Evolutionary conservation across 2,113 vertebrate genomes (phyloP), one percentile per base, ranked within the genome.

Genomic region (Clarias batrachus): DNA sequence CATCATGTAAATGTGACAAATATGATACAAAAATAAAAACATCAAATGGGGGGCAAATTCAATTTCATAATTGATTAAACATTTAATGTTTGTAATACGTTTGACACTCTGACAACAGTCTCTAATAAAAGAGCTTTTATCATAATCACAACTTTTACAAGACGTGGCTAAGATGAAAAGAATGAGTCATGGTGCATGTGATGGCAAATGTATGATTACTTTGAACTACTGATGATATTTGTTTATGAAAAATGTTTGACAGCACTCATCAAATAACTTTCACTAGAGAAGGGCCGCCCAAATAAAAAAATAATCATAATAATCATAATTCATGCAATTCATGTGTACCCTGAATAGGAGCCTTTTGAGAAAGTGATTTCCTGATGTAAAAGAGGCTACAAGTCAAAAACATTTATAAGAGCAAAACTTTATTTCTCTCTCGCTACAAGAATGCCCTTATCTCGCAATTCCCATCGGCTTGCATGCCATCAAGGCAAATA

Each of bases 51-150:
- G 7, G 48, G 7, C 7, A 48, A 48, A 48, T 48, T 7, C 48
- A 48, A 7, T 48, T 48, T 48, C 48, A 48, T 41, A 4, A 48
- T 74, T 57, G 27, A 57, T 84, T 16, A 7, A 74, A 4, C 30
- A 25, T 23, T 62, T 60, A 52, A 63, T 76, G 63, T 77, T 41
- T 84, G 66, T 19, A 70, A 33, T 30, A 33, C 19, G 33, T 48
- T 41, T 19, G 37, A 52, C 70, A 62, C 14, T 62, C 7, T 76
- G 33, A 48, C 70, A 62, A 76, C 66, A 84, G 4, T 17, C 37
- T 37, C 59, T 21, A 62, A 77, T 77, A 77, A 77, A 56, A 27
- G 25, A 56, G 74, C 74, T 77, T 77, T 77, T 77, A 68, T 71
- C 68, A 73, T 59, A 73, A 57, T 33, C 21, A 82, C 3, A 57